Evolutionary conservation across 2,888 invertebrate species (phyloP).

Genomic region (Torymus auratus): DNA sequence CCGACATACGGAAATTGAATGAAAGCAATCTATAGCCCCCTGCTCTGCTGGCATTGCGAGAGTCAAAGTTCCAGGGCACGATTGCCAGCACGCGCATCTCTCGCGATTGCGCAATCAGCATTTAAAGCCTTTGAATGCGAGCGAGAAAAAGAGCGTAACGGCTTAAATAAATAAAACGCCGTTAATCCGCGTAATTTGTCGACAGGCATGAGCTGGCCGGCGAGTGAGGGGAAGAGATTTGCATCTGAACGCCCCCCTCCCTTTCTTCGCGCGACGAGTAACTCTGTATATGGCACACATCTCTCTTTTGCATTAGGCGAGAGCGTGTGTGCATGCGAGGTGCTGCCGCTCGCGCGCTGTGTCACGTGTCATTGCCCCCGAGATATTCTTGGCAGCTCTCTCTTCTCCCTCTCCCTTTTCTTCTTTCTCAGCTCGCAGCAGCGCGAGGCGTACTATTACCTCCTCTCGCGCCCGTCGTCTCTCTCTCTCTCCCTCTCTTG

Average conservation of each 20-base stretch:
- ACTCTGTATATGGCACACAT: slow-evolving; percentile 44
- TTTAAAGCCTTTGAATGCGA: slow-evolving; percentile 20
- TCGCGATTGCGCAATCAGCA: slow-evolving; percentile 32
- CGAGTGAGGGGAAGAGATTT: slow-evolving; percentile 20
- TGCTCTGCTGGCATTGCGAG: background rate
- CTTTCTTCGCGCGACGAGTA: background rate
- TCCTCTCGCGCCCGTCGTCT: slow-evolving; percentile 16
- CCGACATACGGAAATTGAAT: background rate
- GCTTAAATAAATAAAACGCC: slow-evolving; percentile 9
- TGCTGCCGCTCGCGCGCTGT: slow-evolving; percentile 22
- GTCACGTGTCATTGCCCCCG: slow-evolving; percentile 58
- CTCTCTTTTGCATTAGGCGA: slow-evolving; percentile 52
- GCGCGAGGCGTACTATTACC: slow-evolving; percentile 39
- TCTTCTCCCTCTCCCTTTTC: slow-evolving; percentile 44
- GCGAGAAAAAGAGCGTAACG: no score
- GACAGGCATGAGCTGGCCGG: slow-evolving; percentile 7
- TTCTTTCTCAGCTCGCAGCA: slow-evolving; percentile 20
- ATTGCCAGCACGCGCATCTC: slow-evolving; percentile 16
- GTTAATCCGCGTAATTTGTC: slow-evolving; percentile 43
- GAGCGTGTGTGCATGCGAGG: background rate
- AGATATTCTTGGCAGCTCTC: slow-evolving; percentile 57
- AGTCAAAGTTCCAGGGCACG: background rate
- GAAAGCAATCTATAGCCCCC: no score
- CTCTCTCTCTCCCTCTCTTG: slow-evolving; percentile 11
- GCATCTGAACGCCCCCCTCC: slow-evolving; percentile 25